Evolutionary conservation across 2,888 invertebrate species (phyloP), one percentile per base, ranked within the genome.

Genomic region (Aphodius granarius): DNA sequence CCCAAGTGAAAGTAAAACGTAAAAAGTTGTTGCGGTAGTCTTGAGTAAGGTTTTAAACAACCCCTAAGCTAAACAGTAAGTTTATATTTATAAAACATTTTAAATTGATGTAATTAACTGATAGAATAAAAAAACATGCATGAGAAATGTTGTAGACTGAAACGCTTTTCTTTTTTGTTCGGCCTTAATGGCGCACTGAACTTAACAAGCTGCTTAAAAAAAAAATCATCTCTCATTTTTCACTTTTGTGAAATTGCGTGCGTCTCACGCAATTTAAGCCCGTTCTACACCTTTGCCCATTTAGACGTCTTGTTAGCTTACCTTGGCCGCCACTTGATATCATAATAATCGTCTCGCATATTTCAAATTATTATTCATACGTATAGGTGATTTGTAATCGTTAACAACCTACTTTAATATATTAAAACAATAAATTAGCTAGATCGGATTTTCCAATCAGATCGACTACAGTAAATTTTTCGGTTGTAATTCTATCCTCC

Each of bases 191-290:
- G 13, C 2, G 43, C 43, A 9, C 43, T 43, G 43, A 43, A 43
- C 43, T 3, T 43, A 43, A 43, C 43, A 6, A 43, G 2, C 43
- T 43, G 43, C 43, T 43, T 43, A 2, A 43, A 43, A 43, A 23
- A 43, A 43, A 43, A 21, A 66, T 66, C 66, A 66, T 66, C 66
- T 21, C n/a, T 16, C 66, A 66, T 66, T 21, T 66, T 66, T 66
- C 21, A 19, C 19, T 66, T 6, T 18, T 1, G 20, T 6, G 19
- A 5, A 5, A 5, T 18, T 1, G 19, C 16, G 43, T 43, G 1
- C 43, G 43, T 3, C 6, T 43, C 43, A 43, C 43, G 43, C 43
- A 43, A 43, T 43, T 43, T 43, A 43, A 43, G 43, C 43, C 43
- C n/a, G n/a, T n/a, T n/a, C 43, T 43, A 43, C 43, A 43, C 6